phyloP scores from a whole-genome alignment of 2,888 invertebrate species.

The Pyrrhia umbra region DNA sequence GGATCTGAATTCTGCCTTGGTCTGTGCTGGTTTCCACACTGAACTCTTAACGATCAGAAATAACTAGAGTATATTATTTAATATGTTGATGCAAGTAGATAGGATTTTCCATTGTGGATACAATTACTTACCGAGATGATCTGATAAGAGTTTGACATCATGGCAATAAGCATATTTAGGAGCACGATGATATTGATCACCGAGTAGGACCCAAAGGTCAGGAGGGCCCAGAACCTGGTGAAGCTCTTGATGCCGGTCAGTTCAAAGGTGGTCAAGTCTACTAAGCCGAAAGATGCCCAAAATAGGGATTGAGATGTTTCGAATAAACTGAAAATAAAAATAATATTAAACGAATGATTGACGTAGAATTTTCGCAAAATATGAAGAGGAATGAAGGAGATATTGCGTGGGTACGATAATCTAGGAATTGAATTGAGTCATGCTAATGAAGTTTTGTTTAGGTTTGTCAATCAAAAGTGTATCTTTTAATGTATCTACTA shows the following conservation, averaged over 20 bases:
- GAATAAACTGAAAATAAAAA: slow-evolving; percentile 93
- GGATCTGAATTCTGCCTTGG: too few relatives aligned
- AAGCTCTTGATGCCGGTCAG: slow-evolving; percentile 98
- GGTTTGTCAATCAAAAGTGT: background rate
- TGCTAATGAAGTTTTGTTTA: background rate
- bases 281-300: slow-evolving; percentile 99
- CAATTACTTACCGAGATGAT: slow-evolving; percentile 96
- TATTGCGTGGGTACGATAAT: background rate
- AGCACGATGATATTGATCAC: slow-evolving; percentile 99
- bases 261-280: slow-evolving; percentile 98
- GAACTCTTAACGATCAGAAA: too few relatives aligned
- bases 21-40: too few relatives aligned
- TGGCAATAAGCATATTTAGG: slow-evolving; percentile 99
- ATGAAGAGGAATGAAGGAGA: background rate
- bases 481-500: background rate
- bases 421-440: background rate
- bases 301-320: slow-evolving; percentile 99
- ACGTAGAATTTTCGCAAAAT: too few relatives aligned
- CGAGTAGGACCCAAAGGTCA: slow-evolving; percentile 99
- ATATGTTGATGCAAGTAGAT: too few relatives aligned
- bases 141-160: slow-evolving; percentile 99
- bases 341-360: background rate
- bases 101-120: too few relatives aligned
- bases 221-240: slow-evolving; percentile 98
- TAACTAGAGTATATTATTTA: too few relatives aligned